Base-by-base conservation (phyloP, 1,140 invertebrate genomes). In the Aculops lycopersici region DNA sequence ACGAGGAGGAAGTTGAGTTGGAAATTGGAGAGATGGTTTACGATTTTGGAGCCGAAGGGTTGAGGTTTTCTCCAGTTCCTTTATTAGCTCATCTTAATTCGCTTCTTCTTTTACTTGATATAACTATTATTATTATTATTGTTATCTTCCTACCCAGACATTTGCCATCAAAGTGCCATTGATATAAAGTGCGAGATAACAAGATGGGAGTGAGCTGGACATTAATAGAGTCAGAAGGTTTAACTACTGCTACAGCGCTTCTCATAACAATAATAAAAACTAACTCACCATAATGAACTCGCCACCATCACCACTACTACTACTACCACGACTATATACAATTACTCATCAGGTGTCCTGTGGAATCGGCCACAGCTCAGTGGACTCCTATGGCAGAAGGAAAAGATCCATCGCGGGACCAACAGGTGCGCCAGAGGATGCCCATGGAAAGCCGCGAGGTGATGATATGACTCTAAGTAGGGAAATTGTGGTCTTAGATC, bases 401-500 rank as follows among this genome's bases (percentile, higher is more conserved):
- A 71, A 69, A 57, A 73, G 79, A 66, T 74, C 71, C 36, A 50
- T 68, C 17, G 53, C 56, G 13, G 35, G 41, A 43, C 21, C 39
- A 43, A 13, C 21, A 41, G 24, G 38, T 41, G 4, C 37, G 35
- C 1, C 17, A n/a, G 24, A 45, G n/a, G 43, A 36, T 21, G 16
- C 8, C 8, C 17, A 24, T 15, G 21, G 40, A 2, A 42, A 47
- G 3, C 43, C 16, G 1, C 64, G 66, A 43, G 69, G 72, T 45
- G 68, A 72, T 36, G 75, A 84, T 53, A 83, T 84, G 74, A 84
- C 79, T 41, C 65, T 88, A 20, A 83, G 78, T 4, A 78, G 83
- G 53, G 80, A 88, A 58, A 84, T 86, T 52, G 59, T 86, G 3
- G 79, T 86, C 3, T 59, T 86, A 16, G 79, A 84, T 57, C n/a